A percentile compares a stretch with the other conserved stretches of the same genome.
These are phyloP conservation scores for Parnassius mnemosyne DNA, from an alignment of 2,888 invertebrate species.

Conservation along the genomic window DNA sequence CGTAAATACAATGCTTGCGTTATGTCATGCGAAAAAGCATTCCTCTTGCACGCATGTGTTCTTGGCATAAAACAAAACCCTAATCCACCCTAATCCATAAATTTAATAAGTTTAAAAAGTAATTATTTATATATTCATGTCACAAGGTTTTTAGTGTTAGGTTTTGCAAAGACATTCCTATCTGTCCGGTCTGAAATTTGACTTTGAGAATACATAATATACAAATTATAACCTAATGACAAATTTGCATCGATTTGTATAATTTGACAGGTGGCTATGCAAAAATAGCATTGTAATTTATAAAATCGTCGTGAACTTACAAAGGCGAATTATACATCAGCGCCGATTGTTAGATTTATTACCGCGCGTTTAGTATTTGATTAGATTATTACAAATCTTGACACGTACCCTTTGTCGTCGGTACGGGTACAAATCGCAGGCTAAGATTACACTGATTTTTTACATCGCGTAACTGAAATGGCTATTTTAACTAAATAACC, in stretches of 20 bases:
- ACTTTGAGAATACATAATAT: too few relatives aligned
- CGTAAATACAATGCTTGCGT: too few relatives aligned
- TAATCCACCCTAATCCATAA: too few relatives aligned
- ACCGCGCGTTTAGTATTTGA: constrained; percentile 23
- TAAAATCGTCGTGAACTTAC: constrained; percentile 21
- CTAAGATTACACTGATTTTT: constrained; percentile 12
- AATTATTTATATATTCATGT: too few relatives aligned
- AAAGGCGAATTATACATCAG: constrained; percentile 28
- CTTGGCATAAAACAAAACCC: too few relatives aligned
- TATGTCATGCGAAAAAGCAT: too few relatives aligned
- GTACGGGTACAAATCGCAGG: constrained; percentile 19
- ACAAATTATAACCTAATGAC: neutral
- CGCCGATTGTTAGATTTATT: constrained; percentile 21
- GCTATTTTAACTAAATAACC: constrained; percentile 18
- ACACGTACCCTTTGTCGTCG: constrained; percentile 29
- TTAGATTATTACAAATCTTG: constrained; percentile 27
- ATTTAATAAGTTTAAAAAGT: too few relatives aligned
- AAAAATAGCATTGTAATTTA: constrained; percentile 38
- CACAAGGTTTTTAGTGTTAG: too few relatives aligned
- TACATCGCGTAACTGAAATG: constrained; percentile 12
- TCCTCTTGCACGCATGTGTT: too few relatives aligned
- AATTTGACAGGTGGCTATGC: constrained; percentile 39
- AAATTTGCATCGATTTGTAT: constrained; percentile 37
- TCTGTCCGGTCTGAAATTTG: too few relatives aligned
- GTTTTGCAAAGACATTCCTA: too few relatives aligned